Base-by-base conservation (phyloP, 30 jellyfish, hydroid and myxozoan species). In the Turritopsis dohrnii region DNA sequence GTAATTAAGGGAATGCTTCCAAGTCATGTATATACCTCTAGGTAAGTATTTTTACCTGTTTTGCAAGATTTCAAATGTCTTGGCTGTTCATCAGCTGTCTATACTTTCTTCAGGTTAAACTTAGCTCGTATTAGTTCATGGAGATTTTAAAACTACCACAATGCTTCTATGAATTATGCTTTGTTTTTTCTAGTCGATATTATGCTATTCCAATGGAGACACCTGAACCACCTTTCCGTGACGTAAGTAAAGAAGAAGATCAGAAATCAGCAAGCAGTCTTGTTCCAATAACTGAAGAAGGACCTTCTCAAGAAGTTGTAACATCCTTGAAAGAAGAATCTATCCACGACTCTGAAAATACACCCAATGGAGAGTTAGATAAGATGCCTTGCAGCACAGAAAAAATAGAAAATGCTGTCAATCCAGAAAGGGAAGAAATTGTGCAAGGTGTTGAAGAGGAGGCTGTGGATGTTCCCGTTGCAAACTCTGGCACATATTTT, bases 11-110 rank as follows among this genome's bases (percentile, higher is more conserved):
- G 89, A 72, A 71, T 65, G 31, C 73, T 60, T 16, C 89, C 89
- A 82, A 82, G 89, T 82, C 74, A 28, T 82, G 83, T 82, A n/a
- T 82, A 26, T 29, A 82, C 89, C n/a, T 82, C 89, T 24, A 71
- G 76, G 89, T 82, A 82, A 65, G n/a, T n/a, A n/a, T 69, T 69
- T 0, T 69, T 69, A 69, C 16, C 19, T 1, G 19, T n/a, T 69
- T 41, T n/a, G n/a, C n/a, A n/a, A n/a, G n/a, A n/a, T n/a, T n/a
- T n/a, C n/a, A n/a, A n/a, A n/a, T n/a, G n/a, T n/a, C n/a, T n/a
- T n/a, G n/a, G n/a, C n/a, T n/a, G n/a, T n/a, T n/a, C n/a, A n/a
- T n/a, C n/a, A n/a, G n/a, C n/a, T n/a, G n/a, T n/a, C n/a, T n/a
- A n/a, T n/a, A n/a, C n/a, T n/a, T n/a, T n/a, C n/a, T n/a, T n/a